Conservation (phyloP, 35 echinoderm and acorn worm genomes). For the Apostichopus parvimensis region DNA sequence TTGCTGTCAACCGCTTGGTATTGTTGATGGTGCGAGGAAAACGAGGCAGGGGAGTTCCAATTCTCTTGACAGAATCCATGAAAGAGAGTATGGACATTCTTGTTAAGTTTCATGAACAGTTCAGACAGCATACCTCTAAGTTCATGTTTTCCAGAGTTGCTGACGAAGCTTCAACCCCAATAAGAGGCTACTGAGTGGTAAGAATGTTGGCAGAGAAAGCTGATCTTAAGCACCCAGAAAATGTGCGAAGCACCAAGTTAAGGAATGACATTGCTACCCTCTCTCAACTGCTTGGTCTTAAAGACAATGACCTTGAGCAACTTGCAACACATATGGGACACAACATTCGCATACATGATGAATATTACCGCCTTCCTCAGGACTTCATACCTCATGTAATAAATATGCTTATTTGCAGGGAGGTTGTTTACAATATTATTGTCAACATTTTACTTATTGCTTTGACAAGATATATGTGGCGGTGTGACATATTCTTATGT, state of each 20-base stretch:
- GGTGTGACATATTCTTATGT: too few relatives aligned
- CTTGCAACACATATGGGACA: slow-evolving; percentile 34
- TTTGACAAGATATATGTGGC: too few relatives aligned
- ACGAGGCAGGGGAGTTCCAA: slow-evolving; percentile 55
- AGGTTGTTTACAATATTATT: too few relatives aligned
- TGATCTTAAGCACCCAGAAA: slow-evolving; percentile 41
- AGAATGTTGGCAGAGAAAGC: slow-evolving; percentile 43
- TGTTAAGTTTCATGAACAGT: not conserved
- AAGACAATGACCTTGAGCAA: slow-evolving; percentile 47
- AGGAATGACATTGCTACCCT: slow-evolving; percentile 51
- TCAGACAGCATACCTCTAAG: not conserved
- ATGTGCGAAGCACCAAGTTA: slow-evolving; percentile 43
- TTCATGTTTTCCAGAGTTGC: slow-evolving; percentile 29
- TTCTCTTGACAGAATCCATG: slow-evolving; percentile 50
- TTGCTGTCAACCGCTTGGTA: slow-evolving; percentile 19
- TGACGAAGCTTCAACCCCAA: slow-evolving; percentile 25
- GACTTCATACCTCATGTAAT: not conserved
- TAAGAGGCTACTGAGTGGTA: not conserved
- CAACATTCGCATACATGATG: not conserved
- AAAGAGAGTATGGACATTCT: slow-evolving; percentile 50
- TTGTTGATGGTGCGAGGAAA: slow-evolving; percentile 63
- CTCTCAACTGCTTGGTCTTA: slow-evolving; percentile 41
- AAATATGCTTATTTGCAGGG: too few relatives aligned
- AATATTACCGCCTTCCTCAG: slow-evolving; percentile 21
- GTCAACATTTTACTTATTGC: too few relatives aligned